A percentile compares a stretch with the other conserved stretches of the same genome.
These are phyloP conservation scores for Isurus oxyrinchus DNA, from an alignment of 2,113 vertebrate species.

Conservation along the genomic window DNA sequence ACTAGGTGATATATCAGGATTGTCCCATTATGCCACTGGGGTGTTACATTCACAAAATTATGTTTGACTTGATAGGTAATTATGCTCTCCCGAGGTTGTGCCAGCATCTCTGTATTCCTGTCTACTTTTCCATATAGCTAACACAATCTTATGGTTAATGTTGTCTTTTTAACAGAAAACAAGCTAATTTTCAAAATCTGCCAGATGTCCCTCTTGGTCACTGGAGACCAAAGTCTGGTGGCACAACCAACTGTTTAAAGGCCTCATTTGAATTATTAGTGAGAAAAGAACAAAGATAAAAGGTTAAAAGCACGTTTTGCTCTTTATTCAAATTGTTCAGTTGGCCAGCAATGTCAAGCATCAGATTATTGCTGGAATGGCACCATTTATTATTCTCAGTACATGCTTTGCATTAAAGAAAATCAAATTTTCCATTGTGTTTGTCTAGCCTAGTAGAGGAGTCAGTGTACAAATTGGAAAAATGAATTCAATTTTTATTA, in stretches of 20 bases:
- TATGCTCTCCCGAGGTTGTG: constrained; percentile 5
- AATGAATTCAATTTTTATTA: not conserved
- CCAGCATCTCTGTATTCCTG: not conserved
- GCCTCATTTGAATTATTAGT: constrained; percentile 2
- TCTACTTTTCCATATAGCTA: not conserved
- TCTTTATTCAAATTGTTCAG: constrained; percentile 20
- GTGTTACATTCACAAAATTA: not conserved
- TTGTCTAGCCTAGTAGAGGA: not conserved
- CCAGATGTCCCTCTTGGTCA: constrained; percentile 13
- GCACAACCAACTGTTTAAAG: not conserved
- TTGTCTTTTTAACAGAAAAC: constrained; percentile 23
- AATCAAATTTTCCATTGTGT: not conserved
- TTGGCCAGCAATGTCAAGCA: not conserved
- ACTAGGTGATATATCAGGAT: not conserved
- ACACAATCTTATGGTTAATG: not conserved
- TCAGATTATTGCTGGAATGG: constrained; percentile 4
- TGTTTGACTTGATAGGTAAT: constrained; percentile 25
- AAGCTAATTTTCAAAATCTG: not conserved
- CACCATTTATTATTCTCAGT: not conserved
- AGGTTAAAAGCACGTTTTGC: not conserved
- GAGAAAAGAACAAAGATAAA: not conserved
- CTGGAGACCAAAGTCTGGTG: constrained; percentile 8
- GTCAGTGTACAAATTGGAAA: not conserved
- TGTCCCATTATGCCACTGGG: constrained; percentile 12
- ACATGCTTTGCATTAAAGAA: not conserved